Conservation (phyloP, 2,113 vertebrate species). For the Pelobates fuscus region DNA sequence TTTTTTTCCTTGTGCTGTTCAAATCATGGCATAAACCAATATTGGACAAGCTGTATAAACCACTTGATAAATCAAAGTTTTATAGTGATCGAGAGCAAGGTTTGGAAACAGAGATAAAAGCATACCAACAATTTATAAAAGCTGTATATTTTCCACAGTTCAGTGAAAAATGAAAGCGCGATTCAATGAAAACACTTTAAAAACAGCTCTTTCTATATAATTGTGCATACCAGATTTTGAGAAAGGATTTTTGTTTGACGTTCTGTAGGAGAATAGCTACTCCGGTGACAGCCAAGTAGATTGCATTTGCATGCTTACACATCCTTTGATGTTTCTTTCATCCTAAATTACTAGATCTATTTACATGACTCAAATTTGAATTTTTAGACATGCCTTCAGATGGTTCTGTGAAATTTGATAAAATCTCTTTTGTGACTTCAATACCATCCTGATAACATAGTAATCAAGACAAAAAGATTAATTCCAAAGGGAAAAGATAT, state of each 20-base stretch:
- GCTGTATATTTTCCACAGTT: neutral
- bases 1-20: neutral
- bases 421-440: conserved; percentile 2
- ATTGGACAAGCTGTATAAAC: conserved; percentile 3
- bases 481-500: neutral
- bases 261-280: neutral
- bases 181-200: conserved; percentile 6
- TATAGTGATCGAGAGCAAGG: neutral
- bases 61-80: neutral
- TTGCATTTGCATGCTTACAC: conserved; percentile 12
- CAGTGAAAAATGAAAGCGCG: conserved; percentile 5
- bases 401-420: neutral
- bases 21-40: neutral
- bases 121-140: neutral
- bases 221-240: conserved; percentile 6
- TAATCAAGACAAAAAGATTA: neutral
- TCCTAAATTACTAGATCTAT: conserved; percentile 15
- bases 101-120: conserved; percentile 4
- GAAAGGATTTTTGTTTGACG: neutral
- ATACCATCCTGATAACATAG: neutral
- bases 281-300: conserved; percentile 10
- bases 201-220: conserved; percentile 11
- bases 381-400: neutral
- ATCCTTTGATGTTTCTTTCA: conserved; percentile 17
- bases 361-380: conserved; percentile 3